phyloP scores from a whole-genome alignment of 2,888 invertebrate species.

The Frankliniella intonsa region DNA sequence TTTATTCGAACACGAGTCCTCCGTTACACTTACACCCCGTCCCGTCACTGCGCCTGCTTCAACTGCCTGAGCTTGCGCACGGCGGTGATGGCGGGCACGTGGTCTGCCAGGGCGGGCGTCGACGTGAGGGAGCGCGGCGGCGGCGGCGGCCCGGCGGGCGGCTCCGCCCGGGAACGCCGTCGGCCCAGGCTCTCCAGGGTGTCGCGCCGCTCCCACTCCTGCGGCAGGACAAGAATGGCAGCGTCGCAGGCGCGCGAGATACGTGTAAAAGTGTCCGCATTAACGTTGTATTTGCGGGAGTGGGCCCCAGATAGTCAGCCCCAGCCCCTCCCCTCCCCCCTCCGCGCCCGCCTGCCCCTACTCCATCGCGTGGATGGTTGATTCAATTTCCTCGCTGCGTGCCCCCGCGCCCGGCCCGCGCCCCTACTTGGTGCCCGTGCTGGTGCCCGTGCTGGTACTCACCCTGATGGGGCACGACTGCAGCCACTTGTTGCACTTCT shows the following conservation, averaged over 20 bases:
- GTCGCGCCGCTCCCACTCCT: constrained; percentile 3
- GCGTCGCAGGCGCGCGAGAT: too few relatives aligned
- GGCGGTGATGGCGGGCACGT: constrained; percentile 1
- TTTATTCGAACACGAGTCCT: too few relatives aligned
- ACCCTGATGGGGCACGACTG: not conserved
- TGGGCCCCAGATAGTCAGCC: too few relatives aligned
- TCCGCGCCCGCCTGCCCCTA: too few relatives aligned
- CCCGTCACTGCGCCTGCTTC: not conserved
- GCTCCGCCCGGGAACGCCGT: not conserved
- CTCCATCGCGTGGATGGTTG: too few relatives aligned
- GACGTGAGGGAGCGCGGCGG: not conserved
- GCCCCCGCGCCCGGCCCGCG: too few relatives aligned
- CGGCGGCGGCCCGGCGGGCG: not conserved
- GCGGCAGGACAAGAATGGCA: not conserved
- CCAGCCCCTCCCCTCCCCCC: too few relatives aligned
- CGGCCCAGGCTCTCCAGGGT: not conserved
- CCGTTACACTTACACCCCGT: too few relatives aligned
- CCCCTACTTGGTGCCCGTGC: too few relatives aligned
- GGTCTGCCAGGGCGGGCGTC: constrained; percentile 7
- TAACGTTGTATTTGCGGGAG: too few relatives aligned
- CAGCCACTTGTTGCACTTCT: constrained; percentile 7
- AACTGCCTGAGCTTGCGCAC: constrained; percentile 6
- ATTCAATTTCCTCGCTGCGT: too few relatives aligned
- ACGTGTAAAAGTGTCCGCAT: too few relatives aligned
- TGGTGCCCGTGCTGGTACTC: not conserved